Conservation (phyloP, 2,113 vertebrate genomes). For the Psammodynastes pulverulentus region DNA sequence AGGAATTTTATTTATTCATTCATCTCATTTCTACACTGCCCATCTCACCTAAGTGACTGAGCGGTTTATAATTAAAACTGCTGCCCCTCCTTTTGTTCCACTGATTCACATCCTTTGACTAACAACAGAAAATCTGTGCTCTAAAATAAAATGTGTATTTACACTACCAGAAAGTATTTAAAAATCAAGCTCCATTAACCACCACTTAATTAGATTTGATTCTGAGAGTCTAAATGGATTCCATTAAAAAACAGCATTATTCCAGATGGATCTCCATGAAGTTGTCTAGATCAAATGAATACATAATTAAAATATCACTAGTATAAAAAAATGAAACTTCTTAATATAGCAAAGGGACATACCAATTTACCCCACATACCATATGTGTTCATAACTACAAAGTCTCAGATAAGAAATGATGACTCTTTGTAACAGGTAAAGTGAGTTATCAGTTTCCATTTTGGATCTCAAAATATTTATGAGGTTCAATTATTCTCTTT, state of each 20-base stretch:
- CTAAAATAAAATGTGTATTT: neutral
- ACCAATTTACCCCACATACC: conserved; percentile 29
- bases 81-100: neutral
- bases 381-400: neutral
- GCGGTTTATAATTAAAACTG: neutral
- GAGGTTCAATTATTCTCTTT: neutral
- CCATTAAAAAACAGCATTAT: neutral
- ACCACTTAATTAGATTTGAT: neutral
- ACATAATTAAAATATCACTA: neutral
- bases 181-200: neutral
- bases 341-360: neutral
- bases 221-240: neutral
- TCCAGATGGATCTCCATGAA: neutral
- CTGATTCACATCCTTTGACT: neutral
- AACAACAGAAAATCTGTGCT: neutral
- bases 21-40: neutral
- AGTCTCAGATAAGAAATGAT: conserved; percentile 39
- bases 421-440: neutral
- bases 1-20: neutral
- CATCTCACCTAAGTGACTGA: neutral
- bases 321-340: conserved; percentile 30
- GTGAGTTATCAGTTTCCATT: neutral
- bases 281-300: rapidly evolving
- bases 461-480: conserved; percentile 2
- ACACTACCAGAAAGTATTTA: neutral